These are phyloP conservation scores for Podarcis lilfordi DNA, from an alignment of 2,797 vertebrate genomes.

Conservation along the genomic window DNA sequence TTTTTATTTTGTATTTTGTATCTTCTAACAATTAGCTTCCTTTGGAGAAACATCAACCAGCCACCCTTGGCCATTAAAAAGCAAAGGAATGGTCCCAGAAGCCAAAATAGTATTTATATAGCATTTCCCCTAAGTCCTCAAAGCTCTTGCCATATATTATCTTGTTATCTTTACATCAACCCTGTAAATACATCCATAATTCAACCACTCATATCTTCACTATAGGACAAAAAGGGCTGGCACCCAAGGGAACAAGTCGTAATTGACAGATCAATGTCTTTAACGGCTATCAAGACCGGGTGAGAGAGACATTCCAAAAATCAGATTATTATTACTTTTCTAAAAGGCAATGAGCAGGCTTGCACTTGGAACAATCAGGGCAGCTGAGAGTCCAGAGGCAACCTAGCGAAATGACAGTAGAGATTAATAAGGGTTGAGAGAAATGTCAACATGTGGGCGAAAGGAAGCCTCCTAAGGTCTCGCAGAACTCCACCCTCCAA, in stretches of 20 bases:
- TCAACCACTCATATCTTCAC: conserved; percentile 50
- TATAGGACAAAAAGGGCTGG: conserved; percentile 46
- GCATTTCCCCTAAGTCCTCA: too few species aligned
- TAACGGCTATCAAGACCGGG: conserved; percentile 25
- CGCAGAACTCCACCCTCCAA: conserved; percentile 10
- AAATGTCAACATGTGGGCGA: background rate
- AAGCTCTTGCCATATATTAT: background rate
- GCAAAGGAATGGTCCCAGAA: background rate
- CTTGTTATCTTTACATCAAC: background rate
- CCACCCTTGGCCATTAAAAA: background rate
- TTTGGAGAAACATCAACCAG: background rate
- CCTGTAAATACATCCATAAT: conserved; percentile 42
- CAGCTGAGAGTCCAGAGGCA: conserved; percentile 33
- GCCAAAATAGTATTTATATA: background rate
- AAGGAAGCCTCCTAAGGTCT: accelerated
- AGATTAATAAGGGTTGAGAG: conserved; percentile 18
- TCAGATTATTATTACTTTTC: conserved; percentile 16
- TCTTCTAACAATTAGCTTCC: background rate
- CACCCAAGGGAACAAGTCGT: background rate
- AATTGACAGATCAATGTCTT: conserved; percentile 12
- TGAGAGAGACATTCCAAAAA: conserved; percentile 23
- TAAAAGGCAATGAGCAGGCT: background rate
- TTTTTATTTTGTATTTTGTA: background rate
- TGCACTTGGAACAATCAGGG: conserved; percentile 34
- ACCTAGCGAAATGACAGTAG: conserved; percentile 35